A percentile compares a stretch with the other conserved stretches of the same genome.
phyloP scores from a whole-genome alignment of 2,113 vertebrate genomes.

The Beaufortia kweichowensis region DNA sequence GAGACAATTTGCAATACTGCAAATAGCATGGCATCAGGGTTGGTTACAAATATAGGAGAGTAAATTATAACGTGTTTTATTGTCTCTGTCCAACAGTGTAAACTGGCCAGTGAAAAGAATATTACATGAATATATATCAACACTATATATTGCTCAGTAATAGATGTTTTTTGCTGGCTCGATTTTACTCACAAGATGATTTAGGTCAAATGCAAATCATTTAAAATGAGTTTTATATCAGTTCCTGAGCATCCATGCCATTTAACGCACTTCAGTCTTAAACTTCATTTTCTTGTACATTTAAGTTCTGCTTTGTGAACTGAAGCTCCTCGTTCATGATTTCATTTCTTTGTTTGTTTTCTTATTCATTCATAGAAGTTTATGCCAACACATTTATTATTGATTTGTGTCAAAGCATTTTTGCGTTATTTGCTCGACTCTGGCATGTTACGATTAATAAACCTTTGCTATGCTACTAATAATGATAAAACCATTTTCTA shows the following conservation, averaged over 20 bases:
- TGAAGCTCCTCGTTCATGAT: neutral
- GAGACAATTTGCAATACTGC: neutral
- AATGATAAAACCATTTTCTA: slow-evolving; percentile 14
- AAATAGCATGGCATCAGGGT: no score
- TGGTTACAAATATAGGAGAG: no score
- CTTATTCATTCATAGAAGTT: neutral
- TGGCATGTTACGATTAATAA: slow-evolving; percentile 4
- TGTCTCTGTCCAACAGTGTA: no score
- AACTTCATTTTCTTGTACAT: neutral
- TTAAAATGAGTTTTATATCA: neutral
- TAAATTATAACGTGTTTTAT: no score
- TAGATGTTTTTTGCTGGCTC: neutral
- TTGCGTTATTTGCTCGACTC: neutral
- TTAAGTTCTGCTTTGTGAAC: neutral
- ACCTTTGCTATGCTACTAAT: slow-evolving; percentile 18
- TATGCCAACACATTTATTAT: slow-evolving; percentile 29
- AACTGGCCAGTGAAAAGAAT: neutral
- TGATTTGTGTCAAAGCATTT: neutral
- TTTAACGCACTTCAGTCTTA: slow-evolving; percentile 42
- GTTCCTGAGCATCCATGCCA: neutral
- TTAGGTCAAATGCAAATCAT: no score
- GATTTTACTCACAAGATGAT: no score
- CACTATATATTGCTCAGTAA: neutral
- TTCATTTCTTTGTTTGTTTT: neutral
- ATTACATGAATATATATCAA: neutral